phyloP scores from a whole-genome alignment of 2,113 vertebrate genomes.

The Charadrius vociferus region DNA sequence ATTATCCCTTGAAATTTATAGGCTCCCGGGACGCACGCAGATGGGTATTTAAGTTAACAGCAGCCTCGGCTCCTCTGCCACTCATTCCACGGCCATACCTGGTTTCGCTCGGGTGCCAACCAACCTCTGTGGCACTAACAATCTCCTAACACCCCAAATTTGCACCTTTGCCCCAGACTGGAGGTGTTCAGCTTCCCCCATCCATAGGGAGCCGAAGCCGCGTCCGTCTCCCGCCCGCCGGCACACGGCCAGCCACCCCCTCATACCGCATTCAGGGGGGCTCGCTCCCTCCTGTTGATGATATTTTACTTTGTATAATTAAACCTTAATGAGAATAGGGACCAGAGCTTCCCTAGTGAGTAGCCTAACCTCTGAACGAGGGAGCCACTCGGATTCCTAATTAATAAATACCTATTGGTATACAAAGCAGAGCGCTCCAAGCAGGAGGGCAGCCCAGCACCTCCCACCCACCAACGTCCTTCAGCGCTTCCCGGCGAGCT shows the following conservation, averaged over 20 bases:
- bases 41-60: conserved; percentile 58
- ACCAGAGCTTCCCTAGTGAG: conserved; percentile 24
- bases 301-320: conserved; percentile 59
- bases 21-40: conserved; percentile 54
- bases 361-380: conserved; percentile 22
- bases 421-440: not conserved
- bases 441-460: not conserved
- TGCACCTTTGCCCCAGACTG: not conserved
- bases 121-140: fast-evolving
- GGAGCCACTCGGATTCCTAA: conserved; percentile 44
- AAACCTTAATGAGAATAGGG: conserved; percentile 64
- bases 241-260: not conserved
- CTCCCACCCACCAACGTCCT: not conserved
- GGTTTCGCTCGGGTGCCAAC: not conserved
- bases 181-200: not conserved
- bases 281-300: not conserved
- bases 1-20: conserved; percentile 69
- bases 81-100: conserved; percentile 16
- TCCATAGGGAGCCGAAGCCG: not conserved
- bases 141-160: fast-evolving
- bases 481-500: fast-evolving
- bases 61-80: conserved; percentile 44
- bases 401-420: conserved; percentile 48
- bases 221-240: fast-evolving
- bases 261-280: not conserved